A percentile compares a stretch with the other conserved stretches of the same genome.
phyloP scores from a whole-genome alignment of 2,888 invertebrate genomes.

The Thymelicus sylvestris region DNA sequence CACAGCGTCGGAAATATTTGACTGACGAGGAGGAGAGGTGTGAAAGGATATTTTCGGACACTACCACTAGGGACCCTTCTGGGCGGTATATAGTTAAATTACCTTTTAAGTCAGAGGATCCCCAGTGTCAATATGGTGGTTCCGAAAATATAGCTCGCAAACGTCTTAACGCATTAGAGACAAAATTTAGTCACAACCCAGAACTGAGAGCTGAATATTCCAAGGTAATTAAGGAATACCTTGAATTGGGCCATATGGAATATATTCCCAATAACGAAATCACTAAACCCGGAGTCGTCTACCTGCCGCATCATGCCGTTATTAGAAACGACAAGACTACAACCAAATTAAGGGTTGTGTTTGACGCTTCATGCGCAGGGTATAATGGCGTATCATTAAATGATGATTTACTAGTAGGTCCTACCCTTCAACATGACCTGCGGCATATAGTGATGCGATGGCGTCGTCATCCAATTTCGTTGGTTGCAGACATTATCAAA shows the following conservation, averaged over 20 bases:
- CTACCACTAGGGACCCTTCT: neutral
- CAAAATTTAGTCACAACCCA: slow-evolving; percentile 24
- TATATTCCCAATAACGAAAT: neutral
- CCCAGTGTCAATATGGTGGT: slow-evolving; percentile 23
- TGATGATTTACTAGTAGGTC: slow-evolving; percentile 40
- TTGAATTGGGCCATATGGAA: slow-evolving; percentile 26
- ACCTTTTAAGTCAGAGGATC: slow-evolving; percentile 10
- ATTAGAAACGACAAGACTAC: slow-evolving; percentile 36
- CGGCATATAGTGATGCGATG: slow-evolving; percentile 42
- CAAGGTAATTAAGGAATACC: neutral
- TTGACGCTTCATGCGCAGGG: slow-evolving; percentile 21
- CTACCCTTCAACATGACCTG: slow-evolving; percentile 41
- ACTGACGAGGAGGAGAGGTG: slow-evolving; percentile 15
- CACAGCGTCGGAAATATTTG: neutral
- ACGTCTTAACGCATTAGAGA: slow-evolving; percentile 30
- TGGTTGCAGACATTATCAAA: slow-evolving; percentile 15
- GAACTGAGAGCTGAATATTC: neutral
- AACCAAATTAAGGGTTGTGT: slow-evolving; percentile 38
- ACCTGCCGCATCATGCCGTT: slow-evolving; percentile 39
- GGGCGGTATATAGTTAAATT: slow-evolving; percentile 16
- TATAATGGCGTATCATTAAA: slow-evolving; percentile 44
- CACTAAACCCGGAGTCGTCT: slow-evolving; percentile 23
- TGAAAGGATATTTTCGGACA: slow-evolving; percentile 3
- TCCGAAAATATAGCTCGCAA: slow-evolving; percentile 34
- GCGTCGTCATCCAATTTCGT: slow-evolving; percentile 11